Conservation (phyloP, 2,888 invertebrate genomes). For the Acronicta psi region DNA sequence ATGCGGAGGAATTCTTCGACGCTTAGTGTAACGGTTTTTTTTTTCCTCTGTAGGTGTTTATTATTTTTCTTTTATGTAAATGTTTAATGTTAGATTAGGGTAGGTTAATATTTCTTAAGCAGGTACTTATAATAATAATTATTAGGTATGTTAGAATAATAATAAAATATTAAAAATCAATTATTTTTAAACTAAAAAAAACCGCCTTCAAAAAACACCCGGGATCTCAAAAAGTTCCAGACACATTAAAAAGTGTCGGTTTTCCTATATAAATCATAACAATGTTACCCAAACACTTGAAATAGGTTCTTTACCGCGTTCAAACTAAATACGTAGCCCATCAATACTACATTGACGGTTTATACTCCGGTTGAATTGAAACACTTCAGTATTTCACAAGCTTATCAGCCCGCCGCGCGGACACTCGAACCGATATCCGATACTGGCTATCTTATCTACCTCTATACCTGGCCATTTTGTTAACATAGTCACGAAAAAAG, state of each 20-base stretch:
- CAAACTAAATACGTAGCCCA: background rate
- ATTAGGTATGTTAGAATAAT: no score
- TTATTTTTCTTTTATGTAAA: no score
- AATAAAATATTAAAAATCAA: no score
- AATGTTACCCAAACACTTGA: constrained; percentile 27
- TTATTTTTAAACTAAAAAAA: no score
- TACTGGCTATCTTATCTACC: constrained; percentile 76
- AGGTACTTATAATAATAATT: no score
- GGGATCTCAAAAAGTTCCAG: no score
- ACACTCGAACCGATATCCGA: constrained; percentile 62
- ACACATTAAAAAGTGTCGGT: background rate
- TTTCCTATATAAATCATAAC: constrained; percentile 10
- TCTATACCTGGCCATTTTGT: constrained; percentile 57
- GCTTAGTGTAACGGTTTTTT: no score
- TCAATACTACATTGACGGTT: constrained; percentile 43
- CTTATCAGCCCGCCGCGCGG: constrained; percentile 45
- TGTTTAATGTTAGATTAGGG: no score
- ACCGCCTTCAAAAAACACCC: no score
- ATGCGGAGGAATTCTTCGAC: no score
- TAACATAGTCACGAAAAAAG: constrained; percentile 28
- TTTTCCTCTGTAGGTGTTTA: no score
- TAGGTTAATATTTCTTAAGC: no score
- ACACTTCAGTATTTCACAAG: constrained; percentile 27
- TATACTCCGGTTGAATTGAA: constrained; percentile 23
- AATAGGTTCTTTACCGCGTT: constrained; percentile 6